Conservation (phyloP, 2,888 invertebrate species). For the Zonitis immaculata region DNA sequence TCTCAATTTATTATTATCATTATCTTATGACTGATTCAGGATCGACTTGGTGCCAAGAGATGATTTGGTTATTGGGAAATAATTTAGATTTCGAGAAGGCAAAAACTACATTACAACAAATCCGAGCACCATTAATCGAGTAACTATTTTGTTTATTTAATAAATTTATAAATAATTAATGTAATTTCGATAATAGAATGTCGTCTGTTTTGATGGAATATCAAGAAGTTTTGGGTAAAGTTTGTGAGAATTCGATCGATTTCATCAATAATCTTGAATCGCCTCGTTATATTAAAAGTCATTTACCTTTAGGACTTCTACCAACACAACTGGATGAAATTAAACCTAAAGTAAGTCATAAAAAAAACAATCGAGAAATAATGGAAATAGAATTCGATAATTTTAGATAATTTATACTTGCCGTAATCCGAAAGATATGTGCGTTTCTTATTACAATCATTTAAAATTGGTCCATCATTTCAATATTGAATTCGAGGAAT, state of each 20-base stretch:
- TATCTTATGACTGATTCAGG: conserved; percentile 49
- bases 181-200: conserved; percentile 27
- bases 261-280: conserved; percentile 60
- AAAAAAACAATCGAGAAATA: background rate
- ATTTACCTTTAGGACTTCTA: conserved; percentile 67
- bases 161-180: background rate
- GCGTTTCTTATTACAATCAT: conserved; percentile 84
- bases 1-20: background rate
- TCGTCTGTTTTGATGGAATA: conserved; percentile 27
- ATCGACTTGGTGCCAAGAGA: conserved; percentile 92
- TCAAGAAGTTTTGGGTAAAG: conserved; percentile 24
- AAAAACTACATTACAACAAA: conserved; percentile 54
- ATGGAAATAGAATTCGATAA: too few species aligned
- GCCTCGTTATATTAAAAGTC: conserved; percentile 71
- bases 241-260: conserved; percentile 64
- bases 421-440: conserved; percentile 86
- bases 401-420: conserved; percentile 86
- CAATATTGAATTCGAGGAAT: conserved; percentile 61
- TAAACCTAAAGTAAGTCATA: conserved; percentile 63
- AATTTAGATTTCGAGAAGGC: conserved; percentile 73
- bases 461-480: conserved; percentile 66
- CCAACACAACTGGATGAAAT: conserved; percentile 59
- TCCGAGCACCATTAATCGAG: conserved; percentile 74
- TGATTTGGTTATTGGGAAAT: conserved; percentile 85
- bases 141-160: conserved; percentile 25